These are phyloP conservation scores for Cistogaster globosa DNA, from an alignment of 2,888 invertebrate genomes.

Conservation along the genomic window DNA sequence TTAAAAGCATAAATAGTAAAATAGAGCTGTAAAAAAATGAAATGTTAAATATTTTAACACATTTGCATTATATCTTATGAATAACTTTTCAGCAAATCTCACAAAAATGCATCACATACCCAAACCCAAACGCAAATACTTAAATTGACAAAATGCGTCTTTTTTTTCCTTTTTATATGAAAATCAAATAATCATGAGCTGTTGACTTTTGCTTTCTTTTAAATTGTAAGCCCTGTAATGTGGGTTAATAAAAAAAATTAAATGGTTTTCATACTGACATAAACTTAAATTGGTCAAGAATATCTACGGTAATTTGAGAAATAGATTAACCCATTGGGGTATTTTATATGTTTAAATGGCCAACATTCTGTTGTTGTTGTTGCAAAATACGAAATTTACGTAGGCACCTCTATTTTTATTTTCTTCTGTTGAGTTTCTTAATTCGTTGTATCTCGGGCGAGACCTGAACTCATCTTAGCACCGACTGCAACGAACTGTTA, in stretches of 20 bases:
- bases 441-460: no score
- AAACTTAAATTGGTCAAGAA: constrained; percentile 52
- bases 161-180: constrained; percentile 12
- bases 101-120: not conserved
- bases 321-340: constrained; percentile 21
- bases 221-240: constrained; percentile 11
- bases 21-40: no score
- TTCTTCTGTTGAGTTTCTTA: no score
- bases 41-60: no score
- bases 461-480: no score
- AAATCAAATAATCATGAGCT: constrained; percentile 50
- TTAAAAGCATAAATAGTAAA: no score
- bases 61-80: no score
- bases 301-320: not conserved
- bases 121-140: constrained; percentile 37
- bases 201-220: constrained; percentile 39
- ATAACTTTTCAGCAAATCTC: not conserved
- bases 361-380: no score
- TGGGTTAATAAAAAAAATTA: constrained; percentile 53
- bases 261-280: constrained; percentile 14
- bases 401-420: no score
- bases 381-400: no score
- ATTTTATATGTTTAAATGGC: no score
- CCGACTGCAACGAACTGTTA: no score
- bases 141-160: constrained; percentile 17